phyloP scores from a whole-genome alignment of 2,113 vertebrate genomes.

The Nematolebias whitei region DNA sequence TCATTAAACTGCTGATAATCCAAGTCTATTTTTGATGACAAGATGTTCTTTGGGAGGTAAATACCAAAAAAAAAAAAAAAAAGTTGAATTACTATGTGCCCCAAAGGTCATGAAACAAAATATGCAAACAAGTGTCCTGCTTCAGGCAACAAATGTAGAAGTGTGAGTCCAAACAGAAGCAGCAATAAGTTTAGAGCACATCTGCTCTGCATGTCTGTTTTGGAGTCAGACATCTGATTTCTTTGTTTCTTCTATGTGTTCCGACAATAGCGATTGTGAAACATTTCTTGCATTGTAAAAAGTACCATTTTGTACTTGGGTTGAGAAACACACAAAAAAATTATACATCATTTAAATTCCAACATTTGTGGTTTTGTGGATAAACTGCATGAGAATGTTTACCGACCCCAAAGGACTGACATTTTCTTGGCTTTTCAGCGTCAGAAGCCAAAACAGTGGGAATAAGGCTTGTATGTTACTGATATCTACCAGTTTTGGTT shows the following conservation, averaged over 20 bases:
- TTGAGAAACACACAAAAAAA: constrained; percentile 52
- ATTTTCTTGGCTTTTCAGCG: constrained; percentile 46
- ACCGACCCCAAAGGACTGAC: constrained; percentile 24
- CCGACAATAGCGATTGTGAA: constrained; percentile 56
- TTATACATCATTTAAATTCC: constrained; percentile 38
- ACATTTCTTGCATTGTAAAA: constrained; percentile 29
- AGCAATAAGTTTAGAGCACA: constrained; percentile 40
- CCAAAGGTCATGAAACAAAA: constrained; percentile 25
- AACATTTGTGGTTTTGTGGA: constrained; percentile 44
- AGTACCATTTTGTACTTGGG: constrained; percentile 40
- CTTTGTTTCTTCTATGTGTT: constrained; percentile 32
- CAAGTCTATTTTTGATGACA: constrained; percentile 13
- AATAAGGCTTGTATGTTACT: constrained; percentile 12
- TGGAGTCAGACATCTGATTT: constrained; percentile 24
- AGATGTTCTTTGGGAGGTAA: constrained; percentile 9
- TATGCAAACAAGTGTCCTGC: constrained; percentile 26
- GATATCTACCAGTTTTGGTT: constrained; percentile 8
- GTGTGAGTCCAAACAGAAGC: constrained; percentile 36
- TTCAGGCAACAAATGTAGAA: constrained; percentile 39
- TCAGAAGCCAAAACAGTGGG: constrained; percentile 21
- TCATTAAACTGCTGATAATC: not conserved
- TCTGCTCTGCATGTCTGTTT: constrained; percentile 38
- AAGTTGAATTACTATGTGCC: constrained; percentile 35
- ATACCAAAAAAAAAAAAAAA: constrained; percentile 18
- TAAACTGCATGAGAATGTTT: constrained; percentile 26